phyloP scores from a whole-genome alignment of 23 tunicate genomes.

The Aplidium turbinatum region DNA sequence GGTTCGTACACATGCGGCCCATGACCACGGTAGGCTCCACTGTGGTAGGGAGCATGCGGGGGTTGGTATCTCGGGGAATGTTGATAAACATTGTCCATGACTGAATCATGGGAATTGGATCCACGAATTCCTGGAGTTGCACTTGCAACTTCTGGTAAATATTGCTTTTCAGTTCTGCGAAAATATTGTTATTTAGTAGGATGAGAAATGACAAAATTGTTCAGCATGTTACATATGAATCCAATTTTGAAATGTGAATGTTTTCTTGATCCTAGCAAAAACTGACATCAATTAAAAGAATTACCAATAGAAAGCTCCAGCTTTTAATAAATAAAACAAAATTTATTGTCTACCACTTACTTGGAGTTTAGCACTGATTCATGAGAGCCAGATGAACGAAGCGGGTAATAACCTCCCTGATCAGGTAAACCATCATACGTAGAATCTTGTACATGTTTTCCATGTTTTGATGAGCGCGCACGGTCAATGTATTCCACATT shows the following conservation, averaged over 20 bases:
- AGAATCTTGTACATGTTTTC: background rate
- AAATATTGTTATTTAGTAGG: too few relatives aligned
- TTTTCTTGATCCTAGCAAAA: too few relatives aligned
- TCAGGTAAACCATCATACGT: background rate
- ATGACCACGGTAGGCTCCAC: slow-evolving; percentile 16
- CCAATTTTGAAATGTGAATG: too few relatives aligned
- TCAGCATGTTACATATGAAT: too few relatives aligned
- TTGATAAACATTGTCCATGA: slow-evolving; percentile 59
- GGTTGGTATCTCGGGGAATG: slow-evolving; percentile 16
- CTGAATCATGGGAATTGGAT: slow-evolving; percentile 83
- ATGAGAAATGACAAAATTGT: too few relatives aligned
- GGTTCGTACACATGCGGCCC: slow-evolving; percentile 8
- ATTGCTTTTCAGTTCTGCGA: slow-evolving; percentile 36
- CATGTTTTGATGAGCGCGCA: slow-evolving; percentile 4
- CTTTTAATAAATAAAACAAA: too few relatives aligned
- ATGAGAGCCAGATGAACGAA: slow-evolving; percentile 79
- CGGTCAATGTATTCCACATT: slow-evolving; percentile 56
- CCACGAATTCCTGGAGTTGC: slow-evolving; percentile 43
- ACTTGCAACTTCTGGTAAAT: background rate
- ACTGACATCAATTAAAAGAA: too few relatives aligned
- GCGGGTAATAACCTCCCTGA: slow-evolving; percentile 29
- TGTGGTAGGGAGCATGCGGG: slow-evolving; percentile 11
- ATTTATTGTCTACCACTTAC: too few relatives aligned
- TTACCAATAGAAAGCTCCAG: too few relatives aligned
- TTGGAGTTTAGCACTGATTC: slow-evolving; percentile 81